phyloP scores from a whole-genome alignment of 2,113 vertebrate genomes.

The Equus quagga region DNA sequence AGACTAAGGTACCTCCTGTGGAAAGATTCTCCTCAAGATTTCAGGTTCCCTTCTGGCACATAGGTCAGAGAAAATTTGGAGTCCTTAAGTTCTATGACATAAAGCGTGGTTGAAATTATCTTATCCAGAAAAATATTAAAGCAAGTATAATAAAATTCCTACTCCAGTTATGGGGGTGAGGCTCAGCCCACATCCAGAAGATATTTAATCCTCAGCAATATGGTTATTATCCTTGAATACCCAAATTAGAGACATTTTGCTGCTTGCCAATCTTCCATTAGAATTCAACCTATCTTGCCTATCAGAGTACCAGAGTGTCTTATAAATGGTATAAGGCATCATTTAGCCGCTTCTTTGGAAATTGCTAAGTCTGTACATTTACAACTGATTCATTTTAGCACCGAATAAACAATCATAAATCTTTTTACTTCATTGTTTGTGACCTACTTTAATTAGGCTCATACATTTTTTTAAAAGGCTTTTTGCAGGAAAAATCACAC shows the following conservation, averaged over 20 bases:
- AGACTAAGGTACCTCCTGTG: background rate
- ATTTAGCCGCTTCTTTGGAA: background rate
- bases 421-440: background rate
- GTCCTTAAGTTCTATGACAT: background rate
- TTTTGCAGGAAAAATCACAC: background rate
- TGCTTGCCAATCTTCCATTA: background rate
- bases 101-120: background rate
- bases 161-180: background rate
- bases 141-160: background rate
- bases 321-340: background rate
- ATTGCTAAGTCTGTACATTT: background rate
- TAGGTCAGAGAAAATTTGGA: background rate
- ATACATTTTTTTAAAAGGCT: constrained; percentile 29
- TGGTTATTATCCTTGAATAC: background rate
- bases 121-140: background rate
- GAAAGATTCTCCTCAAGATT: background rate
- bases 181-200: background rate
- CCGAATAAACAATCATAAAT: background rate
- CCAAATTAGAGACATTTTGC: background rate
- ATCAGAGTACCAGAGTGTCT: background rate
- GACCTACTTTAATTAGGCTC: background rate
- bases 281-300: background rate
- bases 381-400: background rate
- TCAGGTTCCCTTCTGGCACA: background rate
- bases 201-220: background rate